Conservation (phyloP, 2,888 invertebrate species). For the Gastrophysa polygoni region DNA sequence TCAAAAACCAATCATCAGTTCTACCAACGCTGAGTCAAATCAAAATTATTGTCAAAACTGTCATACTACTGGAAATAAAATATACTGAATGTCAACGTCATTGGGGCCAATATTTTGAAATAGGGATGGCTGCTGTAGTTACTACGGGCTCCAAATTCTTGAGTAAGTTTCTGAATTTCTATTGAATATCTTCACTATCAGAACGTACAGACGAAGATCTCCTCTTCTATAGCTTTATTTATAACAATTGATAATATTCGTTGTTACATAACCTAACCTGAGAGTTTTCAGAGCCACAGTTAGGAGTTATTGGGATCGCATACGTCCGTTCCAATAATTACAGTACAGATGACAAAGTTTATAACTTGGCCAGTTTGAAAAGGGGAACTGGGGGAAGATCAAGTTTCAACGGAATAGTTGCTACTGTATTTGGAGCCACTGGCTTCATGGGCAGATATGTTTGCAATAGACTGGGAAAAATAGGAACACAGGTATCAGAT, state of each 20-base stretch:
- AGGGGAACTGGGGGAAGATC: slow-evolving; percentile 90
- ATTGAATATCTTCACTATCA: background rate
- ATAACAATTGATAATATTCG: background rate
- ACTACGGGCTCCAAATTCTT: slow-evolving; percentile 48
- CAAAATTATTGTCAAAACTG: too few relatives aligned
- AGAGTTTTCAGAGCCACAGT: slow-evolving; percentile 47
- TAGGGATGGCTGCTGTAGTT: slow-evolving; percentile 51
- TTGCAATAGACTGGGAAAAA: slow-evolving; percentile 87
- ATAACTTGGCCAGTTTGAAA: slow-evolving; percentile 72
- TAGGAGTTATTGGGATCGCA: slow-evolving; percentile 50
- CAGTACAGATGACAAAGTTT: slow-evolving; percentile 62
- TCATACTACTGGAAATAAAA: too few relatives aligned
- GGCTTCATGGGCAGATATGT: slow-evolving; percentile 91
- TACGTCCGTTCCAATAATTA: slow-evolving; percentile 57
- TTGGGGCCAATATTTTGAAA: background rate
- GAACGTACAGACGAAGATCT: background rate
- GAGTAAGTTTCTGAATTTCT: slow-evolving; percentile 42
- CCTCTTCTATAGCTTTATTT: background rate
- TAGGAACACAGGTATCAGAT: slow-evolving; percentile 74
- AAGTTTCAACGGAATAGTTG: slow-evolving; percentile 95
- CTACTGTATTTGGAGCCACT: slow-evolving; percentile 95
- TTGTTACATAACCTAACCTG: slow-evolving; percentile 43
- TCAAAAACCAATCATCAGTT: too few relatives aligned
- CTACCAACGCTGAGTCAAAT: too few relatives aligned
- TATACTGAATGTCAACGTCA: too few relatives aligned